Conservation (phyloP, 2,797 vertebrate species). For the Fistularia commersonii region DNA sequence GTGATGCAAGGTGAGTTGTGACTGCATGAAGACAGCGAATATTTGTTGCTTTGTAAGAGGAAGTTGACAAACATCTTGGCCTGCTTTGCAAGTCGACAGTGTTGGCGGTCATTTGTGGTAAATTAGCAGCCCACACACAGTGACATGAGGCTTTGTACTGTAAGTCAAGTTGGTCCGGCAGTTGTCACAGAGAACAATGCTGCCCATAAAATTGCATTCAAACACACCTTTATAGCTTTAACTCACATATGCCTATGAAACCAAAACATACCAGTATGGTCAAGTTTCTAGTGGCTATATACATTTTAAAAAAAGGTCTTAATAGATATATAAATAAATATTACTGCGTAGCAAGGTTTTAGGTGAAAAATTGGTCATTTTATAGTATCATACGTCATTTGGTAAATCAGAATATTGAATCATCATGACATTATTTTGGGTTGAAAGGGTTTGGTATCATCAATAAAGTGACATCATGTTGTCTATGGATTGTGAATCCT, state of each 20-base stretch:
- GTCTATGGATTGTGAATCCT: too few relatives aligned
- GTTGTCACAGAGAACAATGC: slow-evolving; percentile 28
- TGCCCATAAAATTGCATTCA: slow-evolving; percentile 18
- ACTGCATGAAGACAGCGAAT: slow-evolving; percentile 14
- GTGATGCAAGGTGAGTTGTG: slow-evolving; percentile 4
- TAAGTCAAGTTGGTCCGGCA: slow-evolving; percentile 46
- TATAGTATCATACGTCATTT: too few relatives aligned
- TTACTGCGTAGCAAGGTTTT: too few relatives aligned
- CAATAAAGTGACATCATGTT: too few relatives aligned
- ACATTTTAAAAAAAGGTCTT: too few relatives aligned
- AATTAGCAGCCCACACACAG: slow-evolving; percentile 51
- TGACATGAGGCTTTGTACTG: slow-evolving; percentile 41
- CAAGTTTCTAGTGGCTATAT: too few relatives aligned
- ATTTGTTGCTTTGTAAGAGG: slow-evolving; percentile 25
- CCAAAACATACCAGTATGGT: background rate
- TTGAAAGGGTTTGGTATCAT: too few relatives aligned
- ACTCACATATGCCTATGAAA: slow-evolving; percentile 5
- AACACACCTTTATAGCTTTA: background rate
- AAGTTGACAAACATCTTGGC: slow-evolving; percentile 43
- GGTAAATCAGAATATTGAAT: too few relatives aligned
- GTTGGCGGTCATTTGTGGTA: slow-evolving; percentile 58
- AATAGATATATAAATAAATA: too few relatives aligned
- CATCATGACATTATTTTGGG: too few relatives aligned
- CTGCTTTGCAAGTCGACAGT: slow-evolving; percentile 39
- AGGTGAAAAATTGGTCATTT: too few relatives aligned